Percentiles rank a stretch among this genome's conserved stretches.
phyloP scores from a whole-genome alignment of 2,797 vertebrate genomes.

The Columba guinea region DNA sequence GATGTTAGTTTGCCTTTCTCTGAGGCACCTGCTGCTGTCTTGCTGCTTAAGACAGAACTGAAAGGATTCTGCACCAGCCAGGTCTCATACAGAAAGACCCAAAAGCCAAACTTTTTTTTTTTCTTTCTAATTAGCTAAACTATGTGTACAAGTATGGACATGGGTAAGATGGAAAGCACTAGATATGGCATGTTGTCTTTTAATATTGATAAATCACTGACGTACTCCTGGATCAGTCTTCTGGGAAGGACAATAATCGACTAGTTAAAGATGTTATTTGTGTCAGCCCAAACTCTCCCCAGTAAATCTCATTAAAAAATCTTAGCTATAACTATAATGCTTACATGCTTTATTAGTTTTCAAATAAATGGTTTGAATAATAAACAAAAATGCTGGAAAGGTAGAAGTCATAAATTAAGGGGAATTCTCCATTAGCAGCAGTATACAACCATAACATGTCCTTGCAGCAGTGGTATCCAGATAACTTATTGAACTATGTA shows the following conservation, averaged over 20 bases:
- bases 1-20: not conserved
- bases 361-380: not conserved
- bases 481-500: not conserved
- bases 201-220: not conserved
- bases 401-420: slow-evolving; percentile 19
- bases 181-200: not conserved
- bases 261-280: not conserved
- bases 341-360: slow-evolving; percentile 35
- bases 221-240: not conserved
- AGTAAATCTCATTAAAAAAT: not conserved
- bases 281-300: not conserved
- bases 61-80: not conserved
- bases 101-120: not conserved
- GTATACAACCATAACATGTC: not conserved
- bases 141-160: not conserved
- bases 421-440: not conserved
- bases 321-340: not conserved
- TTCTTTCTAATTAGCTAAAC: not conserved
- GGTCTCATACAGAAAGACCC: not conserved
- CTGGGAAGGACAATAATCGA: not conserved
- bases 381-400: not conserved
- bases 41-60: not conserved
- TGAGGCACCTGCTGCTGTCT: not conserved
- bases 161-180: not conserved
- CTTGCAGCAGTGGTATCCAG: not conserved